phyloP scores from a whole-genome alignment of 2,113 vertebrate genomes.

The Antidorcas marsupialis region DNA sequence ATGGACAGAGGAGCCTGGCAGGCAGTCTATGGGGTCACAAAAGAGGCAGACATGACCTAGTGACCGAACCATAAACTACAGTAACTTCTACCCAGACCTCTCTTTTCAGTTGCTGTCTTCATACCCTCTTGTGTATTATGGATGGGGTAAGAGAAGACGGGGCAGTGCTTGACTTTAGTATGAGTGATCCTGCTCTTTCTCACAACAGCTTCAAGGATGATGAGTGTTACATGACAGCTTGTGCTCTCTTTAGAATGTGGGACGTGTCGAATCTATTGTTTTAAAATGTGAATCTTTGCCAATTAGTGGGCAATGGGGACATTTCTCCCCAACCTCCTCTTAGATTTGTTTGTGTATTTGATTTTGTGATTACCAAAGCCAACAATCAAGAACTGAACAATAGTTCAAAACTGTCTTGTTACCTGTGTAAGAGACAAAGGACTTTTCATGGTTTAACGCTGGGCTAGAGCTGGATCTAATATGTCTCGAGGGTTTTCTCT shows the following conservation, averaged over 20 bases:
- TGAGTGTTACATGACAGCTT: neutral
- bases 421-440: neutral
- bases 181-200: neutral
- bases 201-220: neutral
- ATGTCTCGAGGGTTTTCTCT: neutral
- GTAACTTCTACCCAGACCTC: neutral
- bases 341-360: neutral
- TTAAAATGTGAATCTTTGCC: neutral
- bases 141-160: neutral
- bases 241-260: neutral
- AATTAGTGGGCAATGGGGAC: neutral
- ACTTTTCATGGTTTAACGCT: neutral
- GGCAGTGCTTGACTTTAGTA: neutral
- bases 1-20: neutral
- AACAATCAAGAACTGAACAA: neutral
- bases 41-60: neutral
- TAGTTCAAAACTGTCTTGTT: neutral
- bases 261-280: neutral
- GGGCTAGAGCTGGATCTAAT: neutral
- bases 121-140: neutral
- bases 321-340: neutral
- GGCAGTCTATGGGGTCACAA: neutral
- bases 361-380: neutral
- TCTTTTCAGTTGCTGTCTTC: neutral
- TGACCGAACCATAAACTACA: neutral